Conservation (phyloP, 2,113 vertebrate species). For the Psittacus erithacus region DNA sequence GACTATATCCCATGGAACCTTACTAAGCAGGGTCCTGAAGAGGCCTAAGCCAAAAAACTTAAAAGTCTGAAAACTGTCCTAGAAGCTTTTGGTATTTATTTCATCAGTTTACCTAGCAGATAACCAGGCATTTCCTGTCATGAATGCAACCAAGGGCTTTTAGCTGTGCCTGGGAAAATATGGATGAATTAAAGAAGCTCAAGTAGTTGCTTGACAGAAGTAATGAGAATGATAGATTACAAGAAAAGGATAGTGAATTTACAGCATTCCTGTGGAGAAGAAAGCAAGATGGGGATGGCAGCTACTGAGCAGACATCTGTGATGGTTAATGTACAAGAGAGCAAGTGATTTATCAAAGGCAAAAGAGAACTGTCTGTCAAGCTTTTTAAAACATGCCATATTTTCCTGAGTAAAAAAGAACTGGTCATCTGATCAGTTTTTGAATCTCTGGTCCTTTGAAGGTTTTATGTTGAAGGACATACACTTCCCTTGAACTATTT, state of each 20-base stretch:
- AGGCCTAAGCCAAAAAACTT: no score
- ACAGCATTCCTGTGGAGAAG: neutral
- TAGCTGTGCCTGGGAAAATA: conserved; percentile 27
- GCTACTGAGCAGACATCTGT: neutral
- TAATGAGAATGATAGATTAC: neutral
- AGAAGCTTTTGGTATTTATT: neutral
- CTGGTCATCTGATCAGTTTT: neutral
- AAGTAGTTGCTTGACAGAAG: neutral
- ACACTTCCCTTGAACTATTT: neutral
- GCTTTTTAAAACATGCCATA: neutral
- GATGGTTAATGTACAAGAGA: neutral
- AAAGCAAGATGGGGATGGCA: neutral
- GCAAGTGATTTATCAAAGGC: neutral
- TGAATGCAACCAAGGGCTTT: neutral
- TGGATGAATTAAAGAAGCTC: conserved; percentile 1
- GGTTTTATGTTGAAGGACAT: neutral
- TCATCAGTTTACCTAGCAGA: neutral
- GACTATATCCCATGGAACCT: no score
- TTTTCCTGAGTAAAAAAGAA: neutral
- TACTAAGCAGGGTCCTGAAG: no score
- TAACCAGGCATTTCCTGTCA: conserved; percentile 34
- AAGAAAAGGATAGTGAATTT: neutral
- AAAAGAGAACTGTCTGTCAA: neutral
- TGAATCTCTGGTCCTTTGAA: neutral
- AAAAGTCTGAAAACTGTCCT: neutral